Base-by-base conservation (phyloP, 1,140 invertebrate genomes). In the Adoxophyes honmai region DNA sequence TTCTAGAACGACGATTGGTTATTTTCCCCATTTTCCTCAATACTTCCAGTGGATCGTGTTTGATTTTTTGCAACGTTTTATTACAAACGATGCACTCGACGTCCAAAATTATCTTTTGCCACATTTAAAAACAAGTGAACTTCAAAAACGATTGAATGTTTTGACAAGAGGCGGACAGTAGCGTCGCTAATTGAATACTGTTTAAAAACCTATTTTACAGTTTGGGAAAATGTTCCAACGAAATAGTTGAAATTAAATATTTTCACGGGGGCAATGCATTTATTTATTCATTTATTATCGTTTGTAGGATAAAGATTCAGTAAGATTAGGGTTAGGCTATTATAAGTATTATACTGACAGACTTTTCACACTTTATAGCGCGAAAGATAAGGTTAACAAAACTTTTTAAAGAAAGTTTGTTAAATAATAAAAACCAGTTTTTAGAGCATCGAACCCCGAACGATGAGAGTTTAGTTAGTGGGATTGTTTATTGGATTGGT, bases 11-110 rank as follows among this genome's bases (percentile, higher is more conserved):
- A 6, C 81, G 75, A 55, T 66, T 73, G 14, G 62, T 63, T 11
- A 84, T 77, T 57, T 80, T 83, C 18, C 78, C 76, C 79, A 87
- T 85, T 57, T 76, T 78, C 38, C 57, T 37, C 11, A 63, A 62
- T 18, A 64, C 69, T 64, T 77, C 61, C 13, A 51, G 48, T 0
- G 82, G 78, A 56, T 81, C 58, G 70, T 88, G 83, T 42, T 80
- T 83, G 57, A 88, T 87, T 73, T 85, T 86, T 68, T 87, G 83
- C 81, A 86, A 84, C 74, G 81, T 81, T 87, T 88, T 88, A 62
- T 87, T 84, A 70, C 86, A 87, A 82, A 83, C 81, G 68, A 88
- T 87, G 75, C 84, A 86, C 77, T 86, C 81, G 37, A 88, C 75
- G 73, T 86, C 84, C 68, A 87, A 83, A 70, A 85, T 76, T 73